Evolutionary conservation across 2,113 vertebrate genomes (phyloP), one percentile per base, ranked within the genome.

Genomic region (Podarcis muralis): DNA sequence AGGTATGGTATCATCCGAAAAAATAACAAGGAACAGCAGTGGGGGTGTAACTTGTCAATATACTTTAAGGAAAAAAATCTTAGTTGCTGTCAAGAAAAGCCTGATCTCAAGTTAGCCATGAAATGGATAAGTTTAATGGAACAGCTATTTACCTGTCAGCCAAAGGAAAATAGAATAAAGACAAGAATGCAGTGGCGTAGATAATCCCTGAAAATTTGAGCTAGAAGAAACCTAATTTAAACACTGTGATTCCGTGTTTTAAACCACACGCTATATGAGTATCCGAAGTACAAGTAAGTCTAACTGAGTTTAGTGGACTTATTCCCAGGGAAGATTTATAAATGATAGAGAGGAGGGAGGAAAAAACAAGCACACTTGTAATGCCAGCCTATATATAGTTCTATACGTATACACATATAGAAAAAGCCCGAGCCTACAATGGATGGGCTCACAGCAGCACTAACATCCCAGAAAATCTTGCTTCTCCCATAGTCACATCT

Each of bases 41-140:
- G 81, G 68, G 66, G 92, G 77, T 71, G 27, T 4, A 5, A 16
- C 74, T 85, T 74, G 69, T 57, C 27, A 1, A 0, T 66, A 69
- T 30, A 25, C 66, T 72, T 65, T 71, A 30, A 76, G 57, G n/a
- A n/a, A 30, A 15, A 77, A 57, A 76, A 13, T 23, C 86, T 84
- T 87, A 90, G 62, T 84, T 87, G 88, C 84, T 91, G 71, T 83
- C 85, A 85, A 40, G 87, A 84, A 92, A 88, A 90, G 87, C 81
- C 8, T 74, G 59, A 91, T 86, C 75, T 91, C 81, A 87, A 77
- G 40, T 89, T 92, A 92, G 88, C 77, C 80, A 57, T 90, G 85
- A 83, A 92, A 92, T 2, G 89, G 91, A 82, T 92, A 91, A 94
- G 88, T 92, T 90, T 78, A 93, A 88, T 84, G 81, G 81, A 94